A percentile compares a stretch with the other conserved stretches of the same genome.
phyloP scores from a whole-genome alignment of 2,888 invertebrate genomes.

The Xestia rhomboidea region DNA sequence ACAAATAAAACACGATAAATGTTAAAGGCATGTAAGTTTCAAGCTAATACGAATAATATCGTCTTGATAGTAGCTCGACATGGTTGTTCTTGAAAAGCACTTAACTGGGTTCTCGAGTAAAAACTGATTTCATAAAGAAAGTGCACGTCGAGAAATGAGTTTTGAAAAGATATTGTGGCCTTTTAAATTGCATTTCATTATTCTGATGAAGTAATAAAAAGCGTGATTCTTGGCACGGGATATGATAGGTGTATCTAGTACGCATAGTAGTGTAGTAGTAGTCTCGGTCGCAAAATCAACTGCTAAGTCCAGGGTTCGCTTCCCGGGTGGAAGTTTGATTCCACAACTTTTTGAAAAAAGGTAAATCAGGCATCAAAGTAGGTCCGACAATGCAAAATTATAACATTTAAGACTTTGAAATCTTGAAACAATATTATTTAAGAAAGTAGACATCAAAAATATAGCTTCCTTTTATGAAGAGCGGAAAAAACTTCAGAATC shows the following conservation, averaged over 20 bases:
- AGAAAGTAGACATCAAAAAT: constrained; percentile 8
- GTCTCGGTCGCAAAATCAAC: too few species aligned
- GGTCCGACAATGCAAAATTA: neutral
- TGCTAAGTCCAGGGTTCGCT: too few species aligned
- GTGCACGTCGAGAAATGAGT: constrained; percentile 25
- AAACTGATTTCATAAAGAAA: constrained; percentile 26
- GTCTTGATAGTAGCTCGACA: neutral
- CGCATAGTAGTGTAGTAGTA: too few species aligned
- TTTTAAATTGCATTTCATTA: constrained; percentile 12
- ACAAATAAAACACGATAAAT: too few species aligned
- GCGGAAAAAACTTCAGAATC: constrained; percentile 21
- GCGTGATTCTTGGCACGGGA: accelerated
- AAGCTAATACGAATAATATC: neutral
- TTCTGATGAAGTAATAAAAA: neutral
- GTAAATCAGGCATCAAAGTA: neutral
- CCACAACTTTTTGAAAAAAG: too few species aligned
- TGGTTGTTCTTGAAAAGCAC: constrained; percentile 11
- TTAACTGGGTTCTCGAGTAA: neutral
- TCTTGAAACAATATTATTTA: neutral
- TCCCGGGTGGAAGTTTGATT: too few species aligned
- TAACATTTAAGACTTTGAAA: neutral
- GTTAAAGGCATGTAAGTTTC: too few species aligned
- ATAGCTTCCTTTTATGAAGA: constrained; percentile 3
- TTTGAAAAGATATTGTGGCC: constrained; percentile 6
- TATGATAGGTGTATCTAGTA: neutral